Percentiles rank a stretch among this genome's conserved stretches.
These are phyloP conservation scores for Budorcas taxicolor DNA, from an alignment of 2,113 vertebrate genomes.

Conservation along the genomic window DNA sequence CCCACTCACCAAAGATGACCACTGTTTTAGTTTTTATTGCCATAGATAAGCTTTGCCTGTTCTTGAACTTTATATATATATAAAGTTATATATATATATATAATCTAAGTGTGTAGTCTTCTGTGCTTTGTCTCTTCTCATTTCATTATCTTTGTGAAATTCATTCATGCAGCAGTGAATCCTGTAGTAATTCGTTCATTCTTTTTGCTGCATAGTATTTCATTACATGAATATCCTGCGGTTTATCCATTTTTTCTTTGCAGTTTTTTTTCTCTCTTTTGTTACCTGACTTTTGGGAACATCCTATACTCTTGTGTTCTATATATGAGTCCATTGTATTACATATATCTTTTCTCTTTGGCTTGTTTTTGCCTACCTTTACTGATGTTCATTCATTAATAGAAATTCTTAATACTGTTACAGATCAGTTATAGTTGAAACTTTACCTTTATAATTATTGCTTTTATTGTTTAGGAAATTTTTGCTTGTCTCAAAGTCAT, in stretches of 20 bases:
- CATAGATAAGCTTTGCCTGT: neutral
- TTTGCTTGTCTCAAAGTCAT: slow-evolving; percentile 19
- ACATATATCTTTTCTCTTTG: neutral
- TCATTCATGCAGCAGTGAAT: neutral
- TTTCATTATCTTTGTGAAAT: neutral
- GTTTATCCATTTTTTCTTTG: neutral
- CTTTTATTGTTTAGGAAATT: neutral
- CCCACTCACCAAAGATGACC: neutral
- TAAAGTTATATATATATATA: neutral
- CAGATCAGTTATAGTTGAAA: neutral
- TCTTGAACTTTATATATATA: neutral
- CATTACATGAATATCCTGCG: neutral
- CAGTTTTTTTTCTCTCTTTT: neutral
- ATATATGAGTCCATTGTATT: neutral
- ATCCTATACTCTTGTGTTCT: neutral
- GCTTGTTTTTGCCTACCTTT: neutral
- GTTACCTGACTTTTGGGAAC: neutral
- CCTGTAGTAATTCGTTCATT: neutral
- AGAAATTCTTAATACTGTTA: neutral
- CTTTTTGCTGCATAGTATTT: neutral
- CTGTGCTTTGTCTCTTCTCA: neutral
- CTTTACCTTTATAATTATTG: neutral
- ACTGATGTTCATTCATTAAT: neutral
- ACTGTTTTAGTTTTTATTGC: neutral
- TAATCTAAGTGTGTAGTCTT: neutral